A percentile compares a stretch with the other conserved stretches of the same genome.
Conservation (phyloP, 2,113 vertebrate genomes). For the Serilophus lunatus region DNA sequence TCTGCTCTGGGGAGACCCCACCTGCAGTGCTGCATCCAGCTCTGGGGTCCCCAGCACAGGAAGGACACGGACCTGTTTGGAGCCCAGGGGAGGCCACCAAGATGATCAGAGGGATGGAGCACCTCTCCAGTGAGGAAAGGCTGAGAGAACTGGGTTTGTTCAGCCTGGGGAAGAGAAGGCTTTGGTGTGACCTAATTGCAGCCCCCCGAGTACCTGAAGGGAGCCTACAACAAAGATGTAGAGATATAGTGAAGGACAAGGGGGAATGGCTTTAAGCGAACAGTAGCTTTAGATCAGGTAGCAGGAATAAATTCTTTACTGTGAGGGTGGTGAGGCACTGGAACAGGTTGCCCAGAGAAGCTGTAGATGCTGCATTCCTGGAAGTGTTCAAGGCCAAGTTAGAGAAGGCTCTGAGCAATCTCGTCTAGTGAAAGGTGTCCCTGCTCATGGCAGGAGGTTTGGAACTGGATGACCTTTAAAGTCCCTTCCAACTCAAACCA, state of each 20-base stretch:
- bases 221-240: neutral
- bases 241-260: neutral
- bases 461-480: neutral
- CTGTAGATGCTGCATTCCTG: neutral
- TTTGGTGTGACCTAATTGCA: neutral
- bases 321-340: neutral
- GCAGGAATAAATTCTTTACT: neutral
- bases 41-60: too few relatives aligned
- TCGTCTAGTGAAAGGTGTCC: neutral
- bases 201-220: neutral
- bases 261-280: neutral
- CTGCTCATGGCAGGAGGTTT: neutral
- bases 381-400: neutral
- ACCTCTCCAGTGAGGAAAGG: neutral
- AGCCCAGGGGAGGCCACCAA: neutral
- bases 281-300: neutral
- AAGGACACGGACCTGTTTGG: neutral
- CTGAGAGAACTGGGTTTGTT: neutral
- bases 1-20: neutral
- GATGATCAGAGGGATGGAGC: neutral
- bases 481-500: neutral
- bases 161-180: neutral
- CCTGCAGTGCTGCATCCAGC: neutral
- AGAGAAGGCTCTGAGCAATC: neutral
- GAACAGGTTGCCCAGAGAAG: neutral